Evolutionary conservation across 2,797 vertebrate species (phyloP).

Genomic region (Coregonus ussuriensis): DNA sequence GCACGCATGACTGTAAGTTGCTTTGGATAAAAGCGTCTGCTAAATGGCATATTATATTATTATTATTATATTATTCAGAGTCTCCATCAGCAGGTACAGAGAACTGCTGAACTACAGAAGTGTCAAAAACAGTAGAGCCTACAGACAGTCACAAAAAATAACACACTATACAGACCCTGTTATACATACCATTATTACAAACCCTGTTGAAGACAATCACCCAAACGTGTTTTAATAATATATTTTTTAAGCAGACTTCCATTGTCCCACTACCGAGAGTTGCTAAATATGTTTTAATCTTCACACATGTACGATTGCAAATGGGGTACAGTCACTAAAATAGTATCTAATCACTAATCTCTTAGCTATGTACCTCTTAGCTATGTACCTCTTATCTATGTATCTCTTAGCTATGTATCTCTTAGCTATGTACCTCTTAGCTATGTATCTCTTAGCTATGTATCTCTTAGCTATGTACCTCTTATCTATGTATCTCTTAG

Average conservation of each 20-base stretch:
- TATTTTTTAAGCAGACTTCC: background rate
- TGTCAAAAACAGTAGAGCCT: background rate
- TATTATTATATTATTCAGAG: no score
- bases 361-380: background rate
- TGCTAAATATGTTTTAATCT: background rate
- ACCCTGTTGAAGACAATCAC: background rate
- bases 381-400: no score
- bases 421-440: no score
- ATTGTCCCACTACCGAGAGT: background rate
- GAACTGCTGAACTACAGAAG: conserved; percentile 87
- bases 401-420: no score
- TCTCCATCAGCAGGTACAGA: conserved; percentile 92
- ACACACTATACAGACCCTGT: background rate
- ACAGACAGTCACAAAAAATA: background rate
- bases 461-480: no score
- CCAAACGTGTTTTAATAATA: background rate
- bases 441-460: no score
- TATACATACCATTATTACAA: background rate
- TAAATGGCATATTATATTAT: no score
- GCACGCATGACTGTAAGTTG: no score
- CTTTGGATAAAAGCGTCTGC: no score
- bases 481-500: no score
- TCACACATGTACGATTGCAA: background rate
- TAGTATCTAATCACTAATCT: background rate
- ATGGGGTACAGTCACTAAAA: background rate